Evolutionary conservation across 2,113 vertebrate species (phyloP).

Genomic region (Conger conger): DNA sequence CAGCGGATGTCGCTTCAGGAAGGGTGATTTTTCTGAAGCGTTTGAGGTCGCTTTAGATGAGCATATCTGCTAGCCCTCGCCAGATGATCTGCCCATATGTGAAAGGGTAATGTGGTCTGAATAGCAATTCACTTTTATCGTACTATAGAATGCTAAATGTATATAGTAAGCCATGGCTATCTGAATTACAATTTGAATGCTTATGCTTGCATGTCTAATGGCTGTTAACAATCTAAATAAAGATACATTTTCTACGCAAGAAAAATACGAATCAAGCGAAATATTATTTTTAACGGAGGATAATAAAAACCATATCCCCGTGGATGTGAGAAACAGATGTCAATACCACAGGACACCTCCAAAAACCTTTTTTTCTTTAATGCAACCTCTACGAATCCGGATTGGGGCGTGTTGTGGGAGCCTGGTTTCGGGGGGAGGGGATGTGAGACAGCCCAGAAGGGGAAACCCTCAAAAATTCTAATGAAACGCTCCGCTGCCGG

Average conservation of each 20-base stretch:
- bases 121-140: not conserved
- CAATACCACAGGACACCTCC: not conserved
- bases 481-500: not conserved
- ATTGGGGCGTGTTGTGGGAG: not conserved
- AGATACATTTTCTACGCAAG: not conserved
- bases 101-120: not conserved
- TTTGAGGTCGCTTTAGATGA: too few species aligned
- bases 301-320: not conserved
- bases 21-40: not conserved
- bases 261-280: not conserved
- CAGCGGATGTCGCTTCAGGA: not conserved
- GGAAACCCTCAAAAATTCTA: conserved; percentile 6
- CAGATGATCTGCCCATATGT: not conserved
- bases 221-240: not conserved
- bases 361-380: not conserved
- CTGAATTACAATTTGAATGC: conserved; percentile 19
- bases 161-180: not conserved
- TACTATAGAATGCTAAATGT: not conserved
- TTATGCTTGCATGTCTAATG: not conserved
- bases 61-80: not conserved
- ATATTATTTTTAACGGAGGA: not conserved
- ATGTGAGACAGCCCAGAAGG: not conserved
- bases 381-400: not conserved
- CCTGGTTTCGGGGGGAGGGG: not conserved
- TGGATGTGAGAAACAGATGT: not conserved